Base-by-base conservation (phyloP, 1,140 invertebrate species). In the Listronotus oregonensis region DNA sequence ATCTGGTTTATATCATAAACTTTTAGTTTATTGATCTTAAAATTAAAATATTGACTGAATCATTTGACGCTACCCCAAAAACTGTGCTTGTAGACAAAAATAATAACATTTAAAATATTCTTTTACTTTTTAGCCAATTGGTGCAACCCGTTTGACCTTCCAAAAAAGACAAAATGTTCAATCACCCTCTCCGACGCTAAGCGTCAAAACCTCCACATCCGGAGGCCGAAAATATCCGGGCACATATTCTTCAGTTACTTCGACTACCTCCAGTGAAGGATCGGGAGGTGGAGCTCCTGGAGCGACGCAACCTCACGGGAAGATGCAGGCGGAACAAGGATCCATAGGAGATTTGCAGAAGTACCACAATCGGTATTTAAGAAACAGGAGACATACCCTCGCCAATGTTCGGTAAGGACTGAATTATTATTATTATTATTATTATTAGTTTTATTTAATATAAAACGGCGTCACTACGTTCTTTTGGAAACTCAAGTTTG, bases 251-350 rank as follows among this genome's bases (percentile, higher is more conserved):
- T 66, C 70, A 21, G 66, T 68, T 18, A 73, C 73, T 17, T 66
- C 70, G 32, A 67, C 69, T 18, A 73, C 73, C 34, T 69, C 73
- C 17, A 72, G 70, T 55, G 74, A 73, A 31, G 67, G 59, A 11
- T 71, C 71, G 10, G 65, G 72, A 15, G 67, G 52, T 31, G 62
- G 50, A 21, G 42, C 47, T 32, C 67, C 70, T 77, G 51, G 50
- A n/a, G 63, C 61, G 63, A 71, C 78, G 74, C 68, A 77, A 61
- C 69, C 75, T 73, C 78, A 75, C 65, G 83, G 82, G 61, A 92
- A 84, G 79, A 93, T 94, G 91, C 92, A 93, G 83, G 92, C 90
- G 56, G 92, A 94, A 80, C 90, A 92, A 77, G 92, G 92, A 42
- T 90, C 90, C 79, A 92, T 94, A 75, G 90, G 90, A 46, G 91